Evolutionary conservation across 2,113 vertebrate genomes (phyloP).

Genomic region (Ceyx cyanopectus): DNA sequence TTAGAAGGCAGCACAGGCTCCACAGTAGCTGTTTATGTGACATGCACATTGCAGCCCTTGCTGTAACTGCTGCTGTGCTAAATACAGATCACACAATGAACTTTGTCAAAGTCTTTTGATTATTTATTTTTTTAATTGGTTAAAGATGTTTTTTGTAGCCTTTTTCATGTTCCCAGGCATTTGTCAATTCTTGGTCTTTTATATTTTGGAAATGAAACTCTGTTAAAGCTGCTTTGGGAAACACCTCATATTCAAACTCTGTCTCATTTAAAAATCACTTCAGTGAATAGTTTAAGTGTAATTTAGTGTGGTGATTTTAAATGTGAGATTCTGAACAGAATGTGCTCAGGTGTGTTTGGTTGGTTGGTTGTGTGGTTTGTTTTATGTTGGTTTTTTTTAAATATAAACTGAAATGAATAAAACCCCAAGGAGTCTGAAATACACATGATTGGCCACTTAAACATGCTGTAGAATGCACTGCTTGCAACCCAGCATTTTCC

Average conservation of each 20-base stretch:
- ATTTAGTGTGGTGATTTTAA: neutral
- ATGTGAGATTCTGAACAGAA: neutral
- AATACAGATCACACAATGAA: neutral
- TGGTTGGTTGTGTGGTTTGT: neutral
- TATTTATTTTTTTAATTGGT: neutral
- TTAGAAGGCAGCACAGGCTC: neutral
- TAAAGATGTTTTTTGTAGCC: neutral
- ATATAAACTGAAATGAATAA: neutral
- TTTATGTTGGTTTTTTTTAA: neutral
- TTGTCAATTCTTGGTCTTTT: fast-evolving
- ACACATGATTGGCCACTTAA: neutral
- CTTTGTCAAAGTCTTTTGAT: neutral
- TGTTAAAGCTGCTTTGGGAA: neutral
- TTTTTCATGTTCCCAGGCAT: neutral
- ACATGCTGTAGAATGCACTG: neutral
- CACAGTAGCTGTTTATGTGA: fast-evolving
- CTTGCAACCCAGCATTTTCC: conserved; percentile 56
- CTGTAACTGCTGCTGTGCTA: neutral
- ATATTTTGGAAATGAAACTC: neutral
- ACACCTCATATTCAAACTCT: neutral
- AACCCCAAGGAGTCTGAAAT: neutral
- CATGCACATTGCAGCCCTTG: neutral
- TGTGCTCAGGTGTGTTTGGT: neutral
- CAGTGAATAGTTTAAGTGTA: neutral
- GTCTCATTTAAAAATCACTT: neutral